Base-by-base conservation (phyloP, 2,888 invertebrate species). In the Sinohyriopsis cumingii region DNA sequence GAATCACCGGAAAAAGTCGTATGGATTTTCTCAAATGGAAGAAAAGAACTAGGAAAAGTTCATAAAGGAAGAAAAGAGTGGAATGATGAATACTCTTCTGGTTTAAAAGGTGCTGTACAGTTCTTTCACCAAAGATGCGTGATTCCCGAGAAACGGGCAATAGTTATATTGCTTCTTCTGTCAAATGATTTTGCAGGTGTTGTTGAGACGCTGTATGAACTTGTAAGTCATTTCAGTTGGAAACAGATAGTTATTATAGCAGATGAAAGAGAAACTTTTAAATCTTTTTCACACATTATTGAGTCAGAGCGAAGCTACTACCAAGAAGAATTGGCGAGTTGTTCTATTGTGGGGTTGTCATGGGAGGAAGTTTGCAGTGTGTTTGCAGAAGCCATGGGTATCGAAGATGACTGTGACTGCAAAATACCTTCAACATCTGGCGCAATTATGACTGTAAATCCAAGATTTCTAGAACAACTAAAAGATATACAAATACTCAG, bases 11-110 rank as follows among this genome's bases (percentile, higher is more conserved):
- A 15, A 5, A 67, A 71, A 59, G 56, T 63, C 4, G 56, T 71
- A 18, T 71, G 71, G 71, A 64, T 71, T 25, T 71, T 67, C 57
- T 22, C 67, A 2, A 71, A 71, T 60, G 71, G 71, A 19, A 57
- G 70, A 0, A 19, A 25, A 53, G 65, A 69, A 25, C 7, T n/a
- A 25, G n/a, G 6, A 1, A 67, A 55, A 9, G 33, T 55, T 9
- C 65, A 66, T 55, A 33, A 55, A n/a, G 15, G 22, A 2, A 28
- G 59, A 25, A 9, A 59, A n/a, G 56, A 56, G 5, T 72, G 72
- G 72, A 65, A n/a, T 19, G 55, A 15, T n/a, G 6, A 65, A 5
- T 72, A 72, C 28, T 65, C 59, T 12, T 60, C 65, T n/a, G 66
- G 64, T 28, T 25, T 72, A 5, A 62, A 59, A 22, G 63, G 63